These are phyloP conservation scores for Aeoliscus strigatus DNA, from an alignment of 2,797 vertebrate species.

Conservation along the genomic window DNA sequence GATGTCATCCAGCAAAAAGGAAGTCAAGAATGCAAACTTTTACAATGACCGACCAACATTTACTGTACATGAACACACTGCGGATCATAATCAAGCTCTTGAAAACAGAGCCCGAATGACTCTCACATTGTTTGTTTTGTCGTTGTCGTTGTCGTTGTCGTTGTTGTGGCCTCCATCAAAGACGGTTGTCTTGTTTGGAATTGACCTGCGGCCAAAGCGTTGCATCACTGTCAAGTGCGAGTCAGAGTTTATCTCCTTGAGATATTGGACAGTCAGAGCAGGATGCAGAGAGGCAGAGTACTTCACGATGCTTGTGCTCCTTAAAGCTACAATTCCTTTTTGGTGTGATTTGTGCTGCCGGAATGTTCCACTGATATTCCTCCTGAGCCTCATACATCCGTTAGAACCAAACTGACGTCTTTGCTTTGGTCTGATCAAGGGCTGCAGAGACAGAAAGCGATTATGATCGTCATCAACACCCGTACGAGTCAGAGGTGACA, in stretches of 20 bases:
- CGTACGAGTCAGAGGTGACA: neutral
- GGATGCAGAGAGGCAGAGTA: conserved; percentile 41
- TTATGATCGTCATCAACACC: neutral
- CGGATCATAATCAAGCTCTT: conserved; percentile 86
- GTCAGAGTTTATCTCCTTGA: conserved; percentile 53
- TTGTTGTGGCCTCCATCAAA: conserved; percentile 48
- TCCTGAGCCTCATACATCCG: conserved; percentile 25
- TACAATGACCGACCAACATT: conserved; percentile 68
- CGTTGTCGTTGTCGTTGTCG: too few relatives aligned
- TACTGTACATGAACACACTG: conserved; percentile 58
- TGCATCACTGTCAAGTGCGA: conserved; percentile 45
- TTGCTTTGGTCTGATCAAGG: conserved; percentile 88
- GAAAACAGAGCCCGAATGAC: conserved; percentile 92
- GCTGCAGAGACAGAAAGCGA: conserved; percentile 65
- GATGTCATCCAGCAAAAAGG: conserved; percentile 29
- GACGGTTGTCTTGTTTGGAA: conserved; percentile 50
- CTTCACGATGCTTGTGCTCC: conserved; percentile 59
- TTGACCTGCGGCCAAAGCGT: conserved; percentile 44
- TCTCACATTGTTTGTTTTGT: conserved; percentile 65
- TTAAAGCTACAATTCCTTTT: conserved; percentile 44
- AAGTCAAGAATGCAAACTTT: conserved; percentile 49
- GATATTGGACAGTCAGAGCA: conserved; percentile 44
- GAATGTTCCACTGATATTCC: conserved; percentile 6
- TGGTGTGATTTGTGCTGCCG: conserved; percentile 22
- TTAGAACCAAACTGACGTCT: conserved; percentile 90